Conservation (phyloP, 2,113 vertebrate genomes). For the Nymphicus hollandicus region DNA sequence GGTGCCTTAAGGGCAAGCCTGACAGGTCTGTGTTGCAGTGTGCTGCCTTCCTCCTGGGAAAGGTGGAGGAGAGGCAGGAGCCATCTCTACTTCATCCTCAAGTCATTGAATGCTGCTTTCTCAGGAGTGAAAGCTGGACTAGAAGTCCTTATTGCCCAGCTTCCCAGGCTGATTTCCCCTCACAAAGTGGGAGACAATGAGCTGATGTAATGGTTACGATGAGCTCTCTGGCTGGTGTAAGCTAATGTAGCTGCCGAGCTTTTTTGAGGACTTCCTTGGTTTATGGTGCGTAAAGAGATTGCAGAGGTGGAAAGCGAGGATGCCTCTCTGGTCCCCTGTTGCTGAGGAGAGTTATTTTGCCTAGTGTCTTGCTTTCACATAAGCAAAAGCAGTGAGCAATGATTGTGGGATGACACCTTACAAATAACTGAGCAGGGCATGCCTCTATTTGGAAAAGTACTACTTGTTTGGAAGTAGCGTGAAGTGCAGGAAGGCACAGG, state of each 20-base stretch:
- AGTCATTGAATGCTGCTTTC: neutral
- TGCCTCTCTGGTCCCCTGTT: neutral
- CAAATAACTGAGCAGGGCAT: neutral
- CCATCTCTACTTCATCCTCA: neutral
- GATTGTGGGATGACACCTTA: neutral
- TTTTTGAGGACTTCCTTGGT: neutral
- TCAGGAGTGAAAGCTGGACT: neutral
- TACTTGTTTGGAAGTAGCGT: neutral
- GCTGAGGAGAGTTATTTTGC: neutral
- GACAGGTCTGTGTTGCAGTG: neutral
- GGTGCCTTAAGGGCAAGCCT: neutral
- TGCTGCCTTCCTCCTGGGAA: neutral
- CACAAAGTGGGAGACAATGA: neutral
- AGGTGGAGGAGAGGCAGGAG: neutral
- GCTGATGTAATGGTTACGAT: neutral
- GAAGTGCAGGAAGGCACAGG: neutral
- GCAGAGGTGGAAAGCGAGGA: neutral
- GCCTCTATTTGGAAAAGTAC: neutral
- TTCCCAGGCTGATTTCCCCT: neutral
- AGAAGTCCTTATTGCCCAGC: neutral
- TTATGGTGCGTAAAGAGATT: neutral
- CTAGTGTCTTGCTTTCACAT: accelerated
- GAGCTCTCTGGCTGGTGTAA: neutral
- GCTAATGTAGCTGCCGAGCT: neutral
- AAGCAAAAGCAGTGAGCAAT: neutral